Conservation (phyloP, 2,888 invertebrate species). For the Empis stercorea region DNA sequence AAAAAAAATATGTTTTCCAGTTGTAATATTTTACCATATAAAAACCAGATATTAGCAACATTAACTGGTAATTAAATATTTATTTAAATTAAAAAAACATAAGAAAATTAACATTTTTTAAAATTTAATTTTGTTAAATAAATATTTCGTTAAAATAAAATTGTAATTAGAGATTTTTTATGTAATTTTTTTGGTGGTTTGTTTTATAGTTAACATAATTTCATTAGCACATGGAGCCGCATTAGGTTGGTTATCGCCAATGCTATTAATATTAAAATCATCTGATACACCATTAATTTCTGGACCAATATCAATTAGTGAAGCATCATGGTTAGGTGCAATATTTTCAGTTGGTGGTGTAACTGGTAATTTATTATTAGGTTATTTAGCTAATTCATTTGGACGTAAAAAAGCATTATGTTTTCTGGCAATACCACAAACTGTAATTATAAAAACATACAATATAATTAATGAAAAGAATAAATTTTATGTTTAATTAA, state of each 20-base stretch:
- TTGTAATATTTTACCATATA: too few species aligned
- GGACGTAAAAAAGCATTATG: conserved; percentile 12
- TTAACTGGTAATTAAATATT: too few species aligned
- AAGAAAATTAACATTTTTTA: too few species aligned
- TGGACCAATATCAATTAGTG: conserved; percentile 8
- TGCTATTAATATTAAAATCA: conserved; percentile 11
- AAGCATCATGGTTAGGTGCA: conserved; percentile 14
- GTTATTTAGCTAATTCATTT: conserved; percentile 9
- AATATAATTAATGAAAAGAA: not conserved
- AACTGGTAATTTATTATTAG: conserved; percentile 12
- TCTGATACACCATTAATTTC: conserved; percentile 8
- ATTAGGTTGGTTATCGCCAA: conserved; percentile 14
- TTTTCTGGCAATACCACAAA: conserved; percentile 12
- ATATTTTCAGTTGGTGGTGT: conserved; percentile 12
- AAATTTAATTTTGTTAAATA: too few species aligned
- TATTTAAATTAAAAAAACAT: too few species aligned
- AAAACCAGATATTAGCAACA: too few species aligned
- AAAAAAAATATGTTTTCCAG: too few species aligned
- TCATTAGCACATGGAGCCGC: conserved; percentile 13
- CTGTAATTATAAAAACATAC: conserved; percentile 8
- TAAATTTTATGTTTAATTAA: not conserved
- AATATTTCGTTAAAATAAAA: too few species aligned
- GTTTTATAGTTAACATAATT: conserved; percentile 12
- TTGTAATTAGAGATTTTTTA: not conserved
- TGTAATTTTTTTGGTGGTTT: not conserved